Conservation (phyloP, 2,797 vertebrate species). For the Crax fasciolata region DNA sequence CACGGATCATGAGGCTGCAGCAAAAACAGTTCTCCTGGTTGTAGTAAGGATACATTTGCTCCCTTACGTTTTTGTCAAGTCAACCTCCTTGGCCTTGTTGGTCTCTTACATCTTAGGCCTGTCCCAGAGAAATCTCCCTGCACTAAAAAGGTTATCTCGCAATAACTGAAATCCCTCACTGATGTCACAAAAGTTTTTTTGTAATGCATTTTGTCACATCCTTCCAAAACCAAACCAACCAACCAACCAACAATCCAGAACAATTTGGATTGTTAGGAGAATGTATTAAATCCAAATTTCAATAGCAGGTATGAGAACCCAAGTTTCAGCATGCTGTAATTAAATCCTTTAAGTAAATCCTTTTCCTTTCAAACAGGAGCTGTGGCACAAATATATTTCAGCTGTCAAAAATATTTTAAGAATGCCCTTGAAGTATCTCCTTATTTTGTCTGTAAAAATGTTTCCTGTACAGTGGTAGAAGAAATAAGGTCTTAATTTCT, state of each 20-base stretch:
- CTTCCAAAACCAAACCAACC: background rate
- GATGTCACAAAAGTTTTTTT: background rate
- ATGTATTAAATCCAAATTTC: background rate
- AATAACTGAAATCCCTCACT: background rate
- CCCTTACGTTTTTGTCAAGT: background rate
- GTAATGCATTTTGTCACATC: background rate
- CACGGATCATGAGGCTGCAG: fast-evolving
- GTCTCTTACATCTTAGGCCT: background rate
- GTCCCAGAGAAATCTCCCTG: background rate
- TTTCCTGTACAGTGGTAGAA: background rate
- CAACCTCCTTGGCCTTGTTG: background rate
- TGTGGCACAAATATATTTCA: background rate
- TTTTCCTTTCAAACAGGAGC: background rate
- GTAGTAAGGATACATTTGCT: background rate
- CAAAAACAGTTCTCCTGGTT: background rate
- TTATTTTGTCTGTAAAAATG: background rate
- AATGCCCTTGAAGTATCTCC: background rate
- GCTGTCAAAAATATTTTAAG: background rate
- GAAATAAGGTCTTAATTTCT: background rate
- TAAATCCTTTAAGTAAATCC: background rate
- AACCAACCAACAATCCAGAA: background rate
- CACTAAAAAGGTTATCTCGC: background rate
- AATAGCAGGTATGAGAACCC: background rate
- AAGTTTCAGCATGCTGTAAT: background rate
- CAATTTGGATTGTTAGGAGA: background rate